phyloP scores from a whole-genome alignment of 2,797 vertebrate species.

The Esox masquinongy region DNA sequence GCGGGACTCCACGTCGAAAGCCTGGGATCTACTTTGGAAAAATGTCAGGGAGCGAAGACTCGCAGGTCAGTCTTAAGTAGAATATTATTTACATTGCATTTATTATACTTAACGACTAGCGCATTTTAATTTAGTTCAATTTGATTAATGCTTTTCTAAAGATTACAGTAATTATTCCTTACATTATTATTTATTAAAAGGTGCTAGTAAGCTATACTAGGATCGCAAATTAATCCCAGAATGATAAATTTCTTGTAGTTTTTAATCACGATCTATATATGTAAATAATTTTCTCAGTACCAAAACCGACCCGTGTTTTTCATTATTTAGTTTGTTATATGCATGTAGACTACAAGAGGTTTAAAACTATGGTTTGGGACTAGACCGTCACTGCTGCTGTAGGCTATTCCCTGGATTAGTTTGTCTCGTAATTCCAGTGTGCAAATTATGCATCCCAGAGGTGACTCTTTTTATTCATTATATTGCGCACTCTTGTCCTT shows the following conservation, averaged over 20 bases:
- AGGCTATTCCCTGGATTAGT: background rate
- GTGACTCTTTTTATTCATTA: background rate
- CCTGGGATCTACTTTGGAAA: slow-evolving; percentile 90
- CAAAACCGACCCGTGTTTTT: background rate
- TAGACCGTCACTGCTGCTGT: background rate
- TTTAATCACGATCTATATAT: background rate
- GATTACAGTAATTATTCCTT: background rate
- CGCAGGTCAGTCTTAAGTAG: slow-evolving; percentile 82
- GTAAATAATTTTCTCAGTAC: background rate
- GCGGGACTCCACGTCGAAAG: slow-evolving; percentile 85
- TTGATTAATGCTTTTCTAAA: too few relatives aligned
- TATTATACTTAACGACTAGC: background rate
- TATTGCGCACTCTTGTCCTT: background rate
- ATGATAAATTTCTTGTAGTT: background rate
- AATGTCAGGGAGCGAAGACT: slow-evolving; percentile 86
- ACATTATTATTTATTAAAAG: background rate
- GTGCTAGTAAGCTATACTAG: background rate
- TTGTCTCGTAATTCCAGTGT: background rate
- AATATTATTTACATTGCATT: background rate
- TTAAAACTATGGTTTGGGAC: background rate
- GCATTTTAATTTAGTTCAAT: background rate
- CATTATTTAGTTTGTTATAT: background rate
- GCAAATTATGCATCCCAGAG: background rate
- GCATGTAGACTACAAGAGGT: background rate
- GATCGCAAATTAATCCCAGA: background rate